Base-by-base conservation (phyloP, 2,888 invertebrate genomes). In the Aricia artaxerxes region DNA sequence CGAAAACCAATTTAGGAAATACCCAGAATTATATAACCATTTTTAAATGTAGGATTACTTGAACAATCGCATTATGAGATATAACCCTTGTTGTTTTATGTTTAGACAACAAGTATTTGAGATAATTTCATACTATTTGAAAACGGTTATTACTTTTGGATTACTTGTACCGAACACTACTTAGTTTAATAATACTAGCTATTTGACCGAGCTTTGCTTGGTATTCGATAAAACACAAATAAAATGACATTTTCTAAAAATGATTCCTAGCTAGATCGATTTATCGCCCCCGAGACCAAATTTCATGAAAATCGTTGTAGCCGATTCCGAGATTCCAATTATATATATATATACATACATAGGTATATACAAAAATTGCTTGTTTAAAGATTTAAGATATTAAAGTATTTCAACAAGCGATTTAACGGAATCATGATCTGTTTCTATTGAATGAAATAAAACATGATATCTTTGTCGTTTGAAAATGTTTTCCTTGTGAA, bases 1-100 rank as follows among this genome's bases (percentile, higher is more conserved):
- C 78, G 75, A 73, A 81, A 80, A 78, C 79, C 81, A 81, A 82
- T 81, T 82, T 82, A 81, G 78, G 78, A 77, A 78, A 79, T 81
- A 81, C 73, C 64, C 79, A 75, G 82, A 81, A 82, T 80, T 75
- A 81, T 72, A 78, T 79, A 76, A 77, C 77, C 73, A 80, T 81
- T 80, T 80, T 72, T 79, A 80, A 82, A 79, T 80, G 81, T n/a
- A 57, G 60, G 72, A 49, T 78, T 73, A 64, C 75, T 76, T 79
- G 60, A 73, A 73, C 73, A 64, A 79, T 78, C 44, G 49, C 53
- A 44, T 79, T 79, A 60, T 44, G 73, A 38, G 49, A 44, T 57
- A 61, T 73, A 40, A 31, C 44, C 73, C 13, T 73, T 40, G 11
- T 73, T 60, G 69, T 64, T 69, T 49, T 49, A 24, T 49, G 4